phyloP scores from a whole-genome alignment of 2,888 invertebrate genomes.

The Troides helena region DNA sequence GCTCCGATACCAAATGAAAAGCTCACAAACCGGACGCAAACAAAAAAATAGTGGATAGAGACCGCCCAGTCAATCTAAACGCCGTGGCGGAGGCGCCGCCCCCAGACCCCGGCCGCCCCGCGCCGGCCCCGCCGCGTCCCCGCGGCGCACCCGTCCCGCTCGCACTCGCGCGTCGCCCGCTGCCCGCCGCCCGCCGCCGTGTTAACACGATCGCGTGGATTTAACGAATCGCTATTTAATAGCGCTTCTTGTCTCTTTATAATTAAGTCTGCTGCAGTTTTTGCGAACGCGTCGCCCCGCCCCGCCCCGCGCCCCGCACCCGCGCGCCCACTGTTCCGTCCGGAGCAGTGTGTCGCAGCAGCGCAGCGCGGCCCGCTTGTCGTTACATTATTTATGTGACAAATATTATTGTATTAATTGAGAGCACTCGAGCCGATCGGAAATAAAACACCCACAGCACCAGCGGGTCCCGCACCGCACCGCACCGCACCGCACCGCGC shows the following conservation, averaged over 20 bases:
- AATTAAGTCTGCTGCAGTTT: conserved; percentile 81
- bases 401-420: conserved; percentile 76
- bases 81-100: conserved; percentile 45
- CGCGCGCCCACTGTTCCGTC: conserved; percentile 55
- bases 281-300: conserved; percentile 58
- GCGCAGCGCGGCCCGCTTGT: conserved; percentile 58
- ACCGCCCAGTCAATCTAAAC: conserved; percentile 79
- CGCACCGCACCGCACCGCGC: too few relatives aligned
- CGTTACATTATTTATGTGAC: conserved; percentile 68
- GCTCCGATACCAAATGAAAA: conserved; percentile 74
- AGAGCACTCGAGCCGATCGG: conserved; percentile 56
- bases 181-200: conserved; percentile 40
- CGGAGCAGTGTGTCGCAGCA: conserved; percentile 36
- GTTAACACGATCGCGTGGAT: conserved; percentile 78
- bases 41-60: conserved; percentile 74
- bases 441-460: conserved; percentile 65
- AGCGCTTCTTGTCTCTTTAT: conserved; percentile 80
- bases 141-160: conserved; percentile 77
- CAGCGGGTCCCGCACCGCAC: conserved; percentile 36
- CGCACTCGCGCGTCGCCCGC: conserved; percentile 39
- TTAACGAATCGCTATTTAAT: conserved; percentile 80
- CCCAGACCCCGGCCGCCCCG: conserved; percentile 76
- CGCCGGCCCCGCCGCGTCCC: not conserved
- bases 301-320: conserved; percentile 37
- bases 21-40: conserved; percentile 55